Conservation (phyloP, 2,888 invertebrate species). For the Chloromyia formosa region DNA sequence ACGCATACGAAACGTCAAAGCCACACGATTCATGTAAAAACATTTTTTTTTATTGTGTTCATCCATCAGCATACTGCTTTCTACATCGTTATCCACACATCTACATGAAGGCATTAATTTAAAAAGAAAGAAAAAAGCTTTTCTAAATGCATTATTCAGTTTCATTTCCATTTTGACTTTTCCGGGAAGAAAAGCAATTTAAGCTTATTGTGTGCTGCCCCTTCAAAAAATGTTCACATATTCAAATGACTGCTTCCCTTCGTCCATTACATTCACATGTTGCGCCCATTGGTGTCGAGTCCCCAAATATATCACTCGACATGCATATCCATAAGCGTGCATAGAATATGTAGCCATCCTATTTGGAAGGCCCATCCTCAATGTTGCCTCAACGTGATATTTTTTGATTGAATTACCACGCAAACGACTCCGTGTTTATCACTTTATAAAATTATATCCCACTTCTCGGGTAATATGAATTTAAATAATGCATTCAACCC, state of each 20-base stretch:
- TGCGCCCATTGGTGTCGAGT: not conserved
- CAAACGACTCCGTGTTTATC: conserved; percentile 32
- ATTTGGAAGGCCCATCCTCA: not conserved
- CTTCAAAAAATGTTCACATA: not conserved
- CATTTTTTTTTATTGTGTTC: too few relatives aligned
- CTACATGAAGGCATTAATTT: too few relatives aligned
- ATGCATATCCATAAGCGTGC: not conserved
- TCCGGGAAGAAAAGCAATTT: too few relatives aligned
- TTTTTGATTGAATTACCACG: conserved; percentile 35
- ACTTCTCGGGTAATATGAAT: conserved; percentile 35
- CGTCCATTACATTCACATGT: too few relatives aligned
- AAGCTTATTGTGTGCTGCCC: too few relatives aligned
- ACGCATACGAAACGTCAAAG: too few relatives aligned
- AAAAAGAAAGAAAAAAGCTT: too few relatives aligned
- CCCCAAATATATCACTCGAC: not conserved
- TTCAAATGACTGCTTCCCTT: not conserved
- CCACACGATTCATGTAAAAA: too few relatives aligned
- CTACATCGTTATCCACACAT: too few relatives aligned
- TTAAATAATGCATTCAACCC: conserved; percentile 38
- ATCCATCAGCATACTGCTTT: too few relatives aligned
- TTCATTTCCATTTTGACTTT: too few relatives aligned
- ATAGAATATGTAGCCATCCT: not conserved
- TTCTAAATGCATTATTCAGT: too few relatives aligned
- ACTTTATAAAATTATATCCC: conserved; percentile 41
- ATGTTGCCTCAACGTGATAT: not conserved